Percentiles rank a stretch among this genome's conserved stretches.
Evolutionary conservation across 2,888 invertebrate genomes (phyloP).

Genomic region (Drosophila emarginata): DNA sequence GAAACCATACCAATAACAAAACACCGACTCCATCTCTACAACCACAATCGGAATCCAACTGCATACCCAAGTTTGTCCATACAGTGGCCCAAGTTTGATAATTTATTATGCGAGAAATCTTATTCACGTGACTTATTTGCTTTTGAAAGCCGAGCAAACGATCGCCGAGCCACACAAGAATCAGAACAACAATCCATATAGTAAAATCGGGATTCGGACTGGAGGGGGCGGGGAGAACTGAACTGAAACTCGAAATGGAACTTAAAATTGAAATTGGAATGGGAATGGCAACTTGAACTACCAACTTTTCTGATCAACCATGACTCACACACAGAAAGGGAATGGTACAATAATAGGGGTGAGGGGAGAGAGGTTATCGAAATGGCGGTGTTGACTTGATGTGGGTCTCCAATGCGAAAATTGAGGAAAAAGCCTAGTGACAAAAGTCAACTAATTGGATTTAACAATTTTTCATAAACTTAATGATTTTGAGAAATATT

Average conservation of each 20-base stretch:
- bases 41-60: not conserved
- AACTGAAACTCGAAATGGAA: too few species aligned
- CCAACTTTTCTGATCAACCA: constrained; percentile 2
- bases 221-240: too few species aligned
- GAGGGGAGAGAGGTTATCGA: not conserved
- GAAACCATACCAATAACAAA: not conserved
- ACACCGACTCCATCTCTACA: not conserved
- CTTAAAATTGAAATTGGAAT: not conserved
- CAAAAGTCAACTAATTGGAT: not conserved
- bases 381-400: constrained; percentile 66
- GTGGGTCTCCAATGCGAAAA: constrained; percentile 49
- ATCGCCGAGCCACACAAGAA: constrained; percentile 47
- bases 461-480: not conserved
- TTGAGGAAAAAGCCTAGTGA: not conserved
- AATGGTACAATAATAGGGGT: not conserved
- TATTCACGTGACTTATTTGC: constrained; percentile 81
- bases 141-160: constrained; percentile 64
- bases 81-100: constrained; percentile 61
- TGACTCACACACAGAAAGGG: constrained; percentile 24
- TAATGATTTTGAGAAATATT: not conserved
- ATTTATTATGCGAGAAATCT: constrained; percentile 82
- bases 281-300: not conserved
- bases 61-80: not conserved
- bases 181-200: constrained; percentile 47
- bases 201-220: too few species aligned